Evolutionary conservation across 2,888 invertebrate genomes (phyloP), one percentile per base, ranked within the genome.

Genomic region (Xanthia togata): DNA sequence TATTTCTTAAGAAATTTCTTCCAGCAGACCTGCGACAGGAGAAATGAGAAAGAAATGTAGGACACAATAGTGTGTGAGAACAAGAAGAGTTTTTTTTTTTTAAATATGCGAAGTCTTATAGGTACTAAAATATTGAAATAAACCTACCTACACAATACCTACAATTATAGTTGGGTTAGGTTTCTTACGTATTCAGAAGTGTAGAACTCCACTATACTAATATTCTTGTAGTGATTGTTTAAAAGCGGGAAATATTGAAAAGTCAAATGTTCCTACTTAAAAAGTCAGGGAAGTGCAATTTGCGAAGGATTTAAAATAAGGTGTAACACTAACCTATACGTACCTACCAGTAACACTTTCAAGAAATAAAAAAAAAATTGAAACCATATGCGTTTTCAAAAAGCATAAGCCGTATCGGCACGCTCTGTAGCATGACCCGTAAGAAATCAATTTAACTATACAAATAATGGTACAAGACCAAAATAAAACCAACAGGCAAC

Each of bases 401-500:
- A 72, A 70, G 6, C 17, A 6, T 35, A 44, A 60, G 17, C 50
- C 76, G 50, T 44, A 20, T 47, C 65, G n/a, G 8, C 60, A 57
- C 62, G 74, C 63, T 53, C 35, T 53, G 70, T 59, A 47, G n/a
- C n/a, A 44, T 35, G 41, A 38, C 55, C 12, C 14, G 20, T 68
- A 59, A 47, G 31, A 82, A 78, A 78, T 60, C 35, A 69, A 78
- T 76, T 53, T 26, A 64, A 26, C 38, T 38, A 69, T 0, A 75
- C 12, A 81, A 64, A 80, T 57, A 73, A 4, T 35, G 50, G 14
- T 12, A 63, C 57, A 59, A 53, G 8, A 55, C 23, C 6, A 53
- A 70, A 70, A 73, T 31, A 73, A 73, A 78, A 70, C 14, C 62
- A 44, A 35, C 2, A 26, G 6, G 8, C n/a, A 64, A 78, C 47